Percentiles rank a stretch among this genome's conserved stretches.
phyloP scores from a whole-genome alignment of 2,797 vertebrate genomes.

The Hemitrygon akajei region DNA sequence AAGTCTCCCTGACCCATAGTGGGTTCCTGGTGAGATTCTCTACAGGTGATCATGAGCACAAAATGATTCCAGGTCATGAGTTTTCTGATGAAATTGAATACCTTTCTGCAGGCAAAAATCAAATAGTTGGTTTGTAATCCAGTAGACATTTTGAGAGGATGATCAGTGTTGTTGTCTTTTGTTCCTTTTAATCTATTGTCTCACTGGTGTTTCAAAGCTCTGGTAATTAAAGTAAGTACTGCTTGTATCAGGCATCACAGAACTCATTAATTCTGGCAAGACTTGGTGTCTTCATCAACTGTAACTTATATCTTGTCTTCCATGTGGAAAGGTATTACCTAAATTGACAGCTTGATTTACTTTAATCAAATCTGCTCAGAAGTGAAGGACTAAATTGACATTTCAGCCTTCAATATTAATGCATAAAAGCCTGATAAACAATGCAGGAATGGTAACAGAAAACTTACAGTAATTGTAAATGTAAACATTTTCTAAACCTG shows the following conservation, averaged over 20 bases:
- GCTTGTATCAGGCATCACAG: not conserved
- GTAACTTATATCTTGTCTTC: not conserved
- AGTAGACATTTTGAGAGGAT: not conserved
- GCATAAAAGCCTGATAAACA: not conserved
- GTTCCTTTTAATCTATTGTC: not conserved
- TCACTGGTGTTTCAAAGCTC: not conserved
- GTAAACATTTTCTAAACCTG: not conserved
- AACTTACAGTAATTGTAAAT: not conserved
- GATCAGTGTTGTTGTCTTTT: not conserved
- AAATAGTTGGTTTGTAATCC: not conserved
- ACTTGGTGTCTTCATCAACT: not conserved
- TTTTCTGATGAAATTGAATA: not conserved
- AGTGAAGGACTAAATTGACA: conserved; percentile 5
- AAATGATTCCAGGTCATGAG: not conserved
- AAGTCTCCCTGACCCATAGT: too few species aligned
- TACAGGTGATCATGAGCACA: not conserved
- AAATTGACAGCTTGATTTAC: conserved; percentile 9
- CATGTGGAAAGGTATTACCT: not conserved
- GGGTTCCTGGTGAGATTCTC: not conserved
- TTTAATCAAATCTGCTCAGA: not conserved
- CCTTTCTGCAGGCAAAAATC: not conserved
- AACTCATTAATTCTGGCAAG: not conserved
- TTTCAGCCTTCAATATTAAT: not conserved
- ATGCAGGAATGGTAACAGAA: not conserved
- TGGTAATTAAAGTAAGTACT: conserved; percentile 8